These are phyloP conservation scores for Xestobium rufovillosum DNA, from an alignment of 2,888 invertebrate genomes.

Conservation along the genomic window DNA sequence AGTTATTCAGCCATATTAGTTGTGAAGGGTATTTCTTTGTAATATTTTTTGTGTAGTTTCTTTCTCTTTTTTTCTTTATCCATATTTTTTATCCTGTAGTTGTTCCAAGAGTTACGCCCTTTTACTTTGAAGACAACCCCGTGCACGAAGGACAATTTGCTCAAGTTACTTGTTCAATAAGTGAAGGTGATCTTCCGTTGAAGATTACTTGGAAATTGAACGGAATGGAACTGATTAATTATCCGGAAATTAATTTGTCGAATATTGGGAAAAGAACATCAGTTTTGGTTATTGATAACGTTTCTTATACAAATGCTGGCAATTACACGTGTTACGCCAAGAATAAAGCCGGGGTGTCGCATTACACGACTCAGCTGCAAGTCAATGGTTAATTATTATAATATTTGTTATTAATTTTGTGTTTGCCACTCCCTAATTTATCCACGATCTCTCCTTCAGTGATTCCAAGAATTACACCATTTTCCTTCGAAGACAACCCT, in stretches of 20 bases:
- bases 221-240: conserved; percentile 35
- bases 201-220: conserved; percentile 57
- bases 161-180: conserved; percentile 55
- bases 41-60: conserved; percentile 1
- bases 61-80: conserved; percentile 2
- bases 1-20: conserved; percentile 45
- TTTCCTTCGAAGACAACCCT: conserved; percentile 53
- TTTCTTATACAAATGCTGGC: conserved; percentile 62
- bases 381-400: conserved; percentile 57
- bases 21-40: conserved; percentile 47
- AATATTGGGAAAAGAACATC: conserved; percentile 44
- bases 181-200: conserved; percentile 59
- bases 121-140: conserved; percentile 57
- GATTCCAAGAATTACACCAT: conserved; percentile 29
- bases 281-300: conserved; percentile 57
- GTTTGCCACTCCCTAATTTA: conserved; percentile 31
- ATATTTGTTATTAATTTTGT: conserved; percentile 29
- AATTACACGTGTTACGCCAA: conserved; percentile 66
- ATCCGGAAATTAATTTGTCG: conserved; percentile 32
- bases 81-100: conserved; percentile 41
- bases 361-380: conserved; percentile 45
- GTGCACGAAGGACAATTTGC: conserved; percentile 55
- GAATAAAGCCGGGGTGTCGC: conserved; percentile 34
- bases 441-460: conserved; percentile 23
- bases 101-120: conserved; percentile 58